phyloP scores from a whole-genome alignment of 2,888 invertebrate genomes.

The Ctena decussata region DNA sequence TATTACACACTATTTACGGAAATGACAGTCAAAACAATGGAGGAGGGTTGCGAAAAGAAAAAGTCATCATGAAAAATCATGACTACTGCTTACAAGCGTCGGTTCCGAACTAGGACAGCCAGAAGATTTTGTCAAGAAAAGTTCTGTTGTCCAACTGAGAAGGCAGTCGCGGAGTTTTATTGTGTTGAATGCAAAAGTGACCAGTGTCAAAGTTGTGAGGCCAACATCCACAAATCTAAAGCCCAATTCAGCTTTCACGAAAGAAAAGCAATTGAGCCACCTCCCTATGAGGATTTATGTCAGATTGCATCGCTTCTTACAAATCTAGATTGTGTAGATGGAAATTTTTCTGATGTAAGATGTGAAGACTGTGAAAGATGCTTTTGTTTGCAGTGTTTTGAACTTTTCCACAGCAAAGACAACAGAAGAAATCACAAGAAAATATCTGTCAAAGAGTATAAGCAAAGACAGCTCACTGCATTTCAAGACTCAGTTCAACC shows the following conservation, averaged over 20 bases:
- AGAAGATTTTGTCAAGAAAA: slow-evolving; percentile 82
- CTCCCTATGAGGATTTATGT: slow-evolving; percentile 82
- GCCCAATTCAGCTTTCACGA: slow-evolving; percentile 83
- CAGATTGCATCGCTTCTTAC: slow-evolving; percentile 68
- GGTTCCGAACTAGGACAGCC: slow-evolving; percentile 79
- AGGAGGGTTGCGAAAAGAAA: slow-evolving; percentile 24
- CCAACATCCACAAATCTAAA: slow-evolving; percentile 82
- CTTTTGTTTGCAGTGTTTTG: slow-evolving; percentile 85
- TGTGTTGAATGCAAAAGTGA: slow-evolving; percentile 85
- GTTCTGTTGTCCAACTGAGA: slow-evolving; percentile 80
- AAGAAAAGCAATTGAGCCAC: slow-evolving; percentile 75
- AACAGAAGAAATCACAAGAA: slow-evolving; percentile 68
- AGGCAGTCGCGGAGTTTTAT: slow-evolving; percentile 79
- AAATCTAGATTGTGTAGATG: slow-evolving; percentile 76
- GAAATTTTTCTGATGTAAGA: slow-evolving; percentile 85
- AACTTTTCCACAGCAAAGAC: slow-evolving; percentile 73
- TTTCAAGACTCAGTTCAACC: slow-evolving; percentile 73
- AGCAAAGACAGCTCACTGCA: slow-evolving; percentile 59
- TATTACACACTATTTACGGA: slow-evolving; percentile 62
- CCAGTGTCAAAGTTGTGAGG: slow-evolving; percentile 86
- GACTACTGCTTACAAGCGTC: slow-evolving; percentile 70
- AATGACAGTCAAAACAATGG: slow-evolving; percentile 60
- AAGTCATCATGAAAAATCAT: slow-evolving; percentile 57
- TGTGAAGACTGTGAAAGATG: slow-evolving; percentile 84
- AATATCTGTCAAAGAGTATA: slow-evolving; percentile 70